A percentile compares a stretch with the other conserved stretches of the same genome.
phyloP scores from a whole-genome alignment of 2,797 vertebrate species.

The Sorex maritimensis region DNA sequence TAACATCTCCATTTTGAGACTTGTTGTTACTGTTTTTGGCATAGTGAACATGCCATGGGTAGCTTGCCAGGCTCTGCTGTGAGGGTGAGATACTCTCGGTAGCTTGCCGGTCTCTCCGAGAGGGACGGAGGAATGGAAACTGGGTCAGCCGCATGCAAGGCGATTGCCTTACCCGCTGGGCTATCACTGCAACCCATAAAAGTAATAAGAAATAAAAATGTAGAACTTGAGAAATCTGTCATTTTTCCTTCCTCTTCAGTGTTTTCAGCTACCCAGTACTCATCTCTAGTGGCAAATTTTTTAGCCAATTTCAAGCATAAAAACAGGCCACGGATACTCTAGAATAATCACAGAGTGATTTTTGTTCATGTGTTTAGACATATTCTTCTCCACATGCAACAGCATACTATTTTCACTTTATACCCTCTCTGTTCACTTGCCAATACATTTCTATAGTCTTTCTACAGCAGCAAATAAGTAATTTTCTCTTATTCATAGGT shows the following conservation, averaged over 20 bases:
- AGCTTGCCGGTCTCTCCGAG: no score
- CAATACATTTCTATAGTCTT: conserved; percentile 9
- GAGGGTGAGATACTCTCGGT: no score
- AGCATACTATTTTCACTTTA: background rate
- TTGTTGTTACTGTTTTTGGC: no score
- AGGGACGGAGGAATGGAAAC: background rate
- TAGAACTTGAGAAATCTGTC: no score
- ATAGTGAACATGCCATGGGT: no score
- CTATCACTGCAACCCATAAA: background rate
- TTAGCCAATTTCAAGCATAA: conserved; percentile 10
- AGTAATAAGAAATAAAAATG: background rate
- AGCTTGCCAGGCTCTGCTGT: no score
- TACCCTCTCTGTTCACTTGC: background rate
- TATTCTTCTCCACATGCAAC: background rate
- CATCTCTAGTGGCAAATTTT: background rate
- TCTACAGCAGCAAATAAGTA: background rate
- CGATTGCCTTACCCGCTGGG: no score
- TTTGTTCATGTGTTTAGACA: background rate
- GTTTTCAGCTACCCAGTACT: background rate
- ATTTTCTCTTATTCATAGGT: background rate
- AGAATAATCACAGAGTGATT: background rate
- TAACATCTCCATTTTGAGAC: no score
- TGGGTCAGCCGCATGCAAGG: background rate
- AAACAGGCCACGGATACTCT: background rate
- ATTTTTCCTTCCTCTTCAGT: background rate